Evolutionary conservation across 1,140 invertebrate genomes (phyloP).

Genomic region (Drosophila dunni): DNA sequence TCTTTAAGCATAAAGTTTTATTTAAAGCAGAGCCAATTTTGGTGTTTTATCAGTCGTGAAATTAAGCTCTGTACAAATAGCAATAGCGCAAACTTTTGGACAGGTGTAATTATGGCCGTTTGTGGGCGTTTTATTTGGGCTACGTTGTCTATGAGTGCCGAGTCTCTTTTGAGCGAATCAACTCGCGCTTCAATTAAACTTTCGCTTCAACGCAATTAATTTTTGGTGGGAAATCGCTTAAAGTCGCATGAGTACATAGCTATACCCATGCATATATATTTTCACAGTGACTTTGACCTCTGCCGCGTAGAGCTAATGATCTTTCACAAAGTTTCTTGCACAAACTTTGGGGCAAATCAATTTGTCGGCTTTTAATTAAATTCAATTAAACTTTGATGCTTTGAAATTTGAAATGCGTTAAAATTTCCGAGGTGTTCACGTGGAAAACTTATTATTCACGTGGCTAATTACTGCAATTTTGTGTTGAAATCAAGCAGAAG

Average conservation of each 20-base stretch:
- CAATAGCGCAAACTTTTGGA: slow-evolving; percentile 54
- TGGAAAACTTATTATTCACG: slow-evolving; percentile 51
- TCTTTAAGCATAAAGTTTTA: slow-evolving; percentile 10
- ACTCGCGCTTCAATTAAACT: slow-evolving; percentile 73
- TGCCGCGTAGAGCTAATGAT: slow-evolving; percentile 16
- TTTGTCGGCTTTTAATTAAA: slow-evolving; percentile 81
- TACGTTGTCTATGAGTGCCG: not conserved
- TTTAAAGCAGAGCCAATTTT: slow-evolving; percentile 38
- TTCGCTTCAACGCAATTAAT: slow-evolving; percentile 76
- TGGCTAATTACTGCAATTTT: slow-evolving; percentile 38
- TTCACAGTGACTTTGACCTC: slow-evolving; percentile 47
- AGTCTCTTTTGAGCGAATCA: slow-evolving; percentile 27
- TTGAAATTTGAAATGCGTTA: slow-evolving; percentile 30
- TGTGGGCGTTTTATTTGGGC: slow-evolving; percentile 22
- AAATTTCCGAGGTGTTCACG: slow-evolving; percentile 19
- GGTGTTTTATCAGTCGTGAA: slow-evolving; percentile 80
- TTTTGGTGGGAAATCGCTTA: slow-evolving; percentile 28
- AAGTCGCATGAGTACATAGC: slow-evolving; percentile 31
- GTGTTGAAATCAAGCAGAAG: not conserved
- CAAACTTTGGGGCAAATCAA: slow-evolving; percentile 65
- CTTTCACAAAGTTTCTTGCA: slow-evolving; percentile 9
- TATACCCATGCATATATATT: slow-evolving; percentile 3
- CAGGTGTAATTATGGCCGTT: slow-evolving; percentile 74
- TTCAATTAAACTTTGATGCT: slow-evolving; percentile 72
- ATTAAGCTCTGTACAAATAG: slow-evolving; percentile 65